Conservation (phyloP, 1,140 invertebrate species). For the Drosophila equinoxialis region DNA sequence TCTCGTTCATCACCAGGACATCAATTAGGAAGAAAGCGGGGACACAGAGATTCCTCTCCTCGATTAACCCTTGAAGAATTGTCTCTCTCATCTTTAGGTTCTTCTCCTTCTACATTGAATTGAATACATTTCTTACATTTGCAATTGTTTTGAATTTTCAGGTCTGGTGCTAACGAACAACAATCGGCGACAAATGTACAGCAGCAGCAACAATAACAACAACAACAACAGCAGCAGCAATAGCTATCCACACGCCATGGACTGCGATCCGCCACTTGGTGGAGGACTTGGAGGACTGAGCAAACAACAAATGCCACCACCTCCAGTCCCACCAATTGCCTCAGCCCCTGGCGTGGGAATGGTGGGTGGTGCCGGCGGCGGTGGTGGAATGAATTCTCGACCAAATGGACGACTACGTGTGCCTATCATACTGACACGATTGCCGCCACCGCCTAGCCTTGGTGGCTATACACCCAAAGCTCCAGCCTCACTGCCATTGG, state of each 20-base stretch:
- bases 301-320: slow-evolving; percentile 47
- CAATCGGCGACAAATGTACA: slow-evolving; percentile 45
- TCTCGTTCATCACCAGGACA: too few relatives aligned
- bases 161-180: slow-evolving; percentile 7
- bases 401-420: slow-evolving; percentile 57
- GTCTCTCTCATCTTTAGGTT: not conserved
- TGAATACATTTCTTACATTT: not conserved
- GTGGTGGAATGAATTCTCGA: slow-evolving; percentile 19
- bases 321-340: slow-evolving; percentile 43
- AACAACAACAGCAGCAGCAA: slow-evolving; percentile 42
- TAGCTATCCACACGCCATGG: slow-evolving; percentile 81
- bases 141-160: not conserved
- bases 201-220: slow-evolving; percentile 20
- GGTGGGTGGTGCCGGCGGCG: not conserved
- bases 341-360: not conserved
- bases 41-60: too few relatives aligned
- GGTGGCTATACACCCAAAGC: slow-evolving; percentile 29
- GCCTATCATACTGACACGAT: slow-evolving; percentile 37
- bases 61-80: not conserved
- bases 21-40: not conserved
- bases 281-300: not conserved
- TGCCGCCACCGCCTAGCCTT: slow-evolving; percentile 32
- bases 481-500: slow-evolving; percentile 52
- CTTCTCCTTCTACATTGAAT: not conserved
- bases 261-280: slow-evolving; percentile 76